Base-by-base conservation (phyloP, 2,113 vertebrate species). In the Taxidea taxus region DNA sequence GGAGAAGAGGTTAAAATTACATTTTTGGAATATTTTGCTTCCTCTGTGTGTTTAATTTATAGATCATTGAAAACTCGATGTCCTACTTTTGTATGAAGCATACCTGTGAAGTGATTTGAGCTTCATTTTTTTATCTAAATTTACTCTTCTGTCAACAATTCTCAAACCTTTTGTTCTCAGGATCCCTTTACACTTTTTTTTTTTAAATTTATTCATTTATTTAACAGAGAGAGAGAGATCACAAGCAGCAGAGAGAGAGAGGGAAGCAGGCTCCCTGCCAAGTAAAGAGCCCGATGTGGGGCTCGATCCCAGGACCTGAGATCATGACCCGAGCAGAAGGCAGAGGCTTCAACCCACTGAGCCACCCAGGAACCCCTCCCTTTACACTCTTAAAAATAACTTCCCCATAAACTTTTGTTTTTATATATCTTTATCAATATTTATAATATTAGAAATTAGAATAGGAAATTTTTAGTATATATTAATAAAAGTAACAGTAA, bases 1-100 rank as follows among this genome's bases (percentile, higher is more conserved):
- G 99, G 99, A 72, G 99, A 99, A 85, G 99, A 99, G 99, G 99
- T 99, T 98, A 99, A 98, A 97, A 95, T 62, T 95, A 49, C 66
- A 54, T 91, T 94, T 96, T 97, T 56, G 64, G 86, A 70, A 90
- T 96, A 70, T 2, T 96, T 8, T 62, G 72, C 62, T 89, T 94
- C 86, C 68, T 96, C n/a, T 95, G 2, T 89, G 58, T 93, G 39
- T 80, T 92, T 91, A 56, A 56, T 94, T 95, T 77, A 15, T 13
- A 91, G 72, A 90, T 85, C 34, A 81, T 29, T 92, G 60, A 91
- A 90, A 87, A 74, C 34, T 31, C 60, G n/a, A 42, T 95, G 21
- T 23, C 60, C 85, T 72, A 0, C 31, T 94, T 95, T 75, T 97
- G 1, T 64, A 56, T 34, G 27, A 80, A 95, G 10, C 31, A 5